phyloP scores from a whole-genome alignment of 2,888 invertebrate genomes.

The Aporophyla lueneburgensis region DNA sequence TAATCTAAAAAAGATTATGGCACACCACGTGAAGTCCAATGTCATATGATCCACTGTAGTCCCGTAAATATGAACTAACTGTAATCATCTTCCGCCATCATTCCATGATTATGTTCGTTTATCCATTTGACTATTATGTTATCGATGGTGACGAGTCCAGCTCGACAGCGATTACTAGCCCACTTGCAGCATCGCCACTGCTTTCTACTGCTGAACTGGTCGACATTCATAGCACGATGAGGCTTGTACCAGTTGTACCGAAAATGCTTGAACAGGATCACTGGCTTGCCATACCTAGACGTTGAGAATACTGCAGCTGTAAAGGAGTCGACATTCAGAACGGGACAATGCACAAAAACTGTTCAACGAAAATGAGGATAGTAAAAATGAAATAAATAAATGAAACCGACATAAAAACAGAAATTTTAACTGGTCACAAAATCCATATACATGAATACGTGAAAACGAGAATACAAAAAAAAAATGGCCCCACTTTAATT shows the following conservation, averaged over 20 bases:
- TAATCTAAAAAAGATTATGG: background rate
- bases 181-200: conserved; percentile 61
- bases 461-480: no score
- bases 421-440: no score
- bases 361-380: no score
- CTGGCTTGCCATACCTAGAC: conserved; percentile 55
- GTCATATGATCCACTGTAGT: background rate
- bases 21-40: background rate
- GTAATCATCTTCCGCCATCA: background rate
- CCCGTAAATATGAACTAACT: background rate
- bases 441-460: no score
- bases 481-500: no score
- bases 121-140: conserved; percentile 24
- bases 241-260: conserved; percentile 56
- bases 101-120: conserved; percentile 38
- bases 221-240: background rate
- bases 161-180: conserved; percentile 47
- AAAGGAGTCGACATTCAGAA: background rate
- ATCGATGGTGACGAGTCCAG: conserved; percentile 39
- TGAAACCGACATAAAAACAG: no score
- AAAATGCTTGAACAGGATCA: conserved; percentile 44
- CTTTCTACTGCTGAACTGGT: conserved; percentile 22
- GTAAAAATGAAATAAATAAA: no score
- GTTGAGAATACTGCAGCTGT: conserved; percentile 51
- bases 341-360: background rate